A percentile compares a stretch with the other conserved stretches of the same genome.
phyloP scores from a whole-genome alignment of 2,113 vertebrate genomes.

The Grallaria varia region DNA sequence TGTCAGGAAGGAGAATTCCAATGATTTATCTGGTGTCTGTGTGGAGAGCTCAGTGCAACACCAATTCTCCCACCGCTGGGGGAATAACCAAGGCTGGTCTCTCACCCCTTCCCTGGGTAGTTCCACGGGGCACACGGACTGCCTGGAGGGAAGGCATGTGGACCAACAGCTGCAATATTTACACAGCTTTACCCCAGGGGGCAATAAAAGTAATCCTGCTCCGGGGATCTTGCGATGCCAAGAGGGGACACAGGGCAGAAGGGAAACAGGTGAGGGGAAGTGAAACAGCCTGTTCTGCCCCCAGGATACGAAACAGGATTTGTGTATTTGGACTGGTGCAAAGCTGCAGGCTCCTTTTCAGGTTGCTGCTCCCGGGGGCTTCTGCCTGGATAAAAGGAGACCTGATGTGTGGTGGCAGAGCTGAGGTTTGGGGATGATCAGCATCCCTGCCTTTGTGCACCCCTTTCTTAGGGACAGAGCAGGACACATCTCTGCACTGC shows the following conservation, averaged over 20 bases:
- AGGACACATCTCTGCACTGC: not conserved
- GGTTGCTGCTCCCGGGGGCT: not conserved
- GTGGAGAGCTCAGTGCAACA: not conserved
- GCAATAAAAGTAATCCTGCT: not conserved
- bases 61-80: not conserved
- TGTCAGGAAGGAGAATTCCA: not conserved
- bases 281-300: not conserved
- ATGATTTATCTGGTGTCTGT: not conserved
- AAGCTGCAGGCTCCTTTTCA: not conserved
- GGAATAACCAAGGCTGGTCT: not conserved
- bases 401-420: not conserved
- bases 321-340: not conserved
- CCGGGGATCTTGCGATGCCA: not conserved
- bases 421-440: not conserved
- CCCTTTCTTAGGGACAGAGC: rapidly evolving
- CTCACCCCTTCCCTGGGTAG: not conserved
- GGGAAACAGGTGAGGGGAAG: not conserved
- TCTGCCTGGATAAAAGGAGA: not conserved
- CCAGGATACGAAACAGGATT: not conserved
- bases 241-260: not conserved
- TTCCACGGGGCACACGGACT: rapidly evolving
- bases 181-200: not conserved
- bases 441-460: not conserved
- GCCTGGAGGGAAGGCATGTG: not conserved
- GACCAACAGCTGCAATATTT: not conserved